phyloP scores from a whole-genome alignment of 30 jellyfish, hydroid and myxozoan genomes.

The Calvadosia cruxmelitensis region DNA sequence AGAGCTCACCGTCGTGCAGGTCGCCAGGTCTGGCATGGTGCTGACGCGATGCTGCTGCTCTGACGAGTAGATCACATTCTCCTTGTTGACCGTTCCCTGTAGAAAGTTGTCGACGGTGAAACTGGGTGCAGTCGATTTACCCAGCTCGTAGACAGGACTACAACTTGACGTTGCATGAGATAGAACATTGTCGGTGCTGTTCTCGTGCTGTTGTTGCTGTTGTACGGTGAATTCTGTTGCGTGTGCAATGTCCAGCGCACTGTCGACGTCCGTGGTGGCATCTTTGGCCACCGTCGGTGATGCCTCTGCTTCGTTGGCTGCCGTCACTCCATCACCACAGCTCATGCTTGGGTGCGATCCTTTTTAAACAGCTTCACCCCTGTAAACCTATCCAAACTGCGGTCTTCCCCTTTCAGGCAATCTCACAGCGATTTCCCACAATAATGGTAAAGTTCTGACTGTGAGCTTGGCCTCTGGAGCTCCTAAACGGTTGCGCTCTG shows the following conservation, averaged over 20 bases:
- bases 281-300: not conserved
- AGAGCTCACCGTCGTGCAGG: constrained; percentile 5
- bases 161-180: no score
- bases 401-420: constrained; percentile 54
- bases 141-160: not conserved
- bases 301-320: not conserved
- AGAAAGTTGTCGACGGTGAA: constrained; percentile 49
- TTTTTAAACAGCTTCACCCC: constrained; percentile 30
- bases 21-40: constrained; percentile 6
- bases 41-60: not conserved
- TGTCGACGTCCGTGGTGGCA: not conserved
- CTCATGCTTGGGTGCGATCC: constrained; percentile 19
- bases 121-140: constrained; percentile 13
- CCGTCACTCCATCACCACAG: constrained; percentile 3
- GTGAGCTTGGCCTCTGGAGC: constrained; percentile 50
- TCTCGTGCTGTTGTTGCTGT: not conserved
- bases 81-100: constrained; percentile 9
- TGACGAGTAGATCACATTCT: constrained; percentile 2
- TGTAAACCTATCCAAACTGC: constrained; percentile 34
- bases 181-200: not conserved
- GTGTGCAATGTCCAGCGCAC: not conserved
- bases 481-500: constrained; percentile 39
- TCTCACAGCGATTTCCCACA: constrained; percentile 42
- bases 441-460: constrained; percentile 33
- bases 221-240: not conserved